Percentiles rank a stretch among this genome's conserved stretches.
Conservation (phyloP, 2,888 invertebrate species). For the Pyralis farinalis region DNA sequence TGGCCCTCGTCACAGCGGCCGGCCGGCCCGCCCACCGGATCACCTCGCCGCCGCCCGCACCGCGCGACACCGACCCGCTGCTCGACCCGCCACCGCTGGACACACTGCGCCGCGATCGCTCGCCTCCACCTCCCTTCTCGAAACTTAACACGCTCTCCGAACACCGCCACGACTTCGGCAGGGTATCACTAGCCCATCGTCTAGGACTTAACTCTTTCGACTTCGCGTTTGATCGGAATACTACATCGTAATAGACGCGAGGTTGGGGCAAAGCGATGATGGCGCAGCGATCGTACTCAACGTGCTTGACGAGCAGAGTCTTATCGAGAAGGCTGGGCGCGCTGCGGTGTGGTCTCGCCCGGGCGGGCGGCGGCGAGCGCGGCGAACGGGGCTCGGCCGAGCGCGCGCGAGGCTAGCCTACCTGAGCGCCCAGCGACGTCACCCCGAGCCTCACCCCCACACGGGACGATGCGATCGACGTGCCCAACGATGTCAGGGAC, state of each 20-base stretch:
- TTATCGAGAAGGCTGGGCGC: constrained; percentile 66
- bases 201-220: constrained; percentile 53
- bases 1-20: constrained; percentile 77
- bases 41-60: constrained; percentile 52
- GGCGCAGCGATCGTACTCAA: constrained; percentile 68
- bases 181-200: constrained; percentile 62
- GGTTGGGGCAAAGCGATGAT: constrained; percentile 70
- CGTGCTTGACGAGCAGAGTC: constrained; percentile 64
- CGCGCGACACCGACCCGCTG: constrained; percentile 32
- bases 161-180: constrained; percentile 71
- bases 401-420: constrained; percentile 82
- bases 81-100: constrained; percentile 37
- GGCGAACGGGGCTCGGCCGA: constrained; percentile 63
- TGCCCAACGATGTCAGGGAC: constrained; percentile 87
- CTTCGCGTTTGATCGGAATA: constrained; percentile 44
- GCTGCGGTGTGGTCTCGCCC: constrained; percentile 49
- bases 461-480: constrained; percentile 82
- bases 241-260: constrained; percentile 63
- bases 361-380: constrained; percentile 39
- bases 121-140: constrained; percentile 42
- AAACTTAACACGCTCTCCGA: constrained; percentile 66
- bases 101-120: constrained; percentile 34
- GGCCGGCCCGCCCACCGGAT: constrained; percentile 70
- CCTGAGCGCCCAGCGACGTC: constrained; percentile 84
- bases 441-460: constrained; percentile 88